Evolutionary conservation across 2,797 vertebrate species (phyloP).

Genomic region (Megaceryle alcyon): DNA sequence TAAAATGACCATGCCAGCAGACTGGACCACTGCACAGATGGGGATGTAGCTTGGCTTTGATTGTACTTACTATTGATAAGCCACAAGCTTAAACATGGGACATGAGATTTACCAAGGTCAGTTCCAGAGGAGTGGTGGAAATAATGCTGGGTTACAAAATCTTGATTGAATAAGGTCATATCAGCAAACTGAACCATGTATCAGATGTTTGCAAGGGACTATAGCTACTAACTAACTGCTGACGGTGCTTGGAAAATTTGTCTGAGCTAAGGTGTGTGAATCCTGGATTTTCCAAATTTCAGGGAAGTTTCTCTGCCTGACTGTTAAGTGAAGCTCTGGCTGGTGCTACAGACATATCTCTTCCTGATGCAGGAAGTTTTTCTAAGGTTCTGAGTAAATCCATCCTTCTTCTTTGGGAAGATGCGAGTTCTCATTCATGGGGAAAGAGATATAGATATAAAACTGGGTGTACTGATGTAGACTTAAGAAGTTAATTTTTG

Average conservation of each 20-base stretch:
- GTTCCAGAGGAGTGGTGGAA: background rate
- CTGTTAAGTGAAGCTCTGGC: background rate
- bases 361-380: background rate
- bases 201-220: background rate
- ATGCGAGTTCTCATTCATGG: background rate
- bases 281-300: background rate
- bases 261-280: background rate
- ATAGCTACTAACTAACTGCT: background rate
- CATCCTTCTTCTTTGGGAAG: background rate
- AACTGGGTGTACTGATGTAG: background rate
- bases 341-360: background rate
- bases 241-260: background rate
- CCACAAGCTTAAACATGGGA: background rate
- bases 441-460: background rate
- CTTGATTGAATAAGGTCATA: background rate
- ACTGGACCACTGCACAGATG: fast-evolving
- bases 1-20: background rate
- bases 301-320: background rate
- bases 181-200: background rate
- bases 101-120: background rate
- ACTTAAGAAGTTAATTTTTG: background rate
- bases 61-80: background rate
- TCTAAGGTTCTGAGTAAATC: background rate
- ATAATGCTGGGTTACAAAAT: background rate
- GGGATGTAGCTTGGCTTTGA: background rate